Conservation (phyloP, 2,113 vertebrate species). For the human (Homo sapiens) region GRCh38 chr5:62446001-62446500, state of each 20-base stretch:
- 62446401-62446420: not conserved
- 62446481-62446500: not conserved
- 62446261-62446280: not conserved
- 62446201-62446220: not conserved
- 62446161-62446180: not conserved
- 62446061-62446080: not conserved
- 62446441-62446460: not conserved
- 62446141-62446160: not conserved
- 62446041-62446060: not conserved
- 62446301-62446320: not conserved
- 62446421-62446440: not conserved
- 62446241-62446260: not conserved
- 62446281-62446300: not conserved
- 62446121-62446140: not conserved
- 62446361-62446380: not conserved
- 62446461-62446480: not conserved
- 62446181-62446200: not conserved
- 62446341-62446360: not conserved
- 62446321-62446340: not conserved
- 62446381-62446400: not conserved
- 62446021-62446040: not conserved
- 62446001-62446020: not conserved
- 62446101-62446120: conserved; percentile 10
- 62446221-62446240: not conserved
- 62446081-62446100: not conserved